A percentile compares a stretch with the other conserved stretches of the same genome.
Conservation (phyloP, 2,113 vertebrate genomes). For the Percopsis transmontana region DNA sequence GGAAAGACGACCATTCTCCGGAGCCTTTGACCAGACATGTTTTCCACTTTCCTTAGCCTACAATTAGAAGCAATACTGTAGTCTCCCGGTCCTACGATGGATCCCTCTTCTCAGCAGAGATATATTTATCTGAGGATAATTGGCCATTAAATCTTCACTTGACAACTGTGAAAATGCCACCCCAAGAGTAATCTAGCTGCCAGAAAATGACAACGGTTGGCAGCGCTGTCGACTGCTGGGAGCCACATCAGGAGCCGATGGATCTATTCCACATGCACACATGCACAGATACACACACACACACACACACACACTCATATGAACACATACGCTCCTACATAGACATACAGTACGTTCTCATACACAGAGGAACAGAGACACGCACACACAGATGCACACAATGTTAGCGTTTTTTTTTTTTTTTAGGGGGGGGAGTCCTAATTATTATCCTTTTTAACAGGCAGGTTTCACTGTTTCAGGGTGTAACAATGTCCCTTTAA, state of each 20-base stretch:
- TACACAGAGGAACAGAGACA: not conserved
- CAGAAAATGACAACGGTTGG: slow-evolving; percentile 78
- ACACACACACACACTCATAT: slow-evolving; percentile 28
- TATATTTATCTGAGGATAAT: slow-evolving; percentile 83
- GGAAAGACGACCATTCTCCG: slow-evolving; percentile 60
- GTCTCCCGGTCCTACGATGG: slow-evolving; percentile 64
- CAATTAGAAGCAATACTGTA: slow-evolving; percentile 72
- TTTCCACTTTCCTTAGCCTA: slow-evolving; percentile 72
- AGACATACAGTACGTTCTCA: slow-evolving; percentile 2
- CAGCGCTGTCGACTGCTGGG: slow-evolving; percentile 74
- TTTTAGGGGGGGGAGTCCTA: slow-evolving; percentile 46
- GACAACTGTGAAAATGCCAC: slow-evolving; percentile 82
- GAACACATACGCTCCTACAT: not conserved
- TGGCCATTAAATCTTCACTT: slow-evolving; percentile 81
- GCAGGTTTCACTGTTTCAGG: slow-evolving; percentile 45
- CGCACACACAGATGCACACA: not conserved
- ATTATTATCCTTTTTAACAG: slow-evolving; percentile 66
- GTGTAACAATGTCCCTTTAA: slow-evolving; percentile 54
- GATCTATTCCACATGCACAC: slow-evolving; percentile 65
- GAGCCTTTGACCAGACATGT: slow-evolving; percentile 74
- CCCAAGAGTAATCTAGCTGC: slow-evolving; percentile 79
- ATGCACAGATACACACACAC: slow-evolving; percentile 42
- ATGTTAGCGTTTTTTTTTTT: slow-evolving; percentile 65
- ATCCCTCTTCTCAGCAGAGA: slow-evolving; percentile 73
- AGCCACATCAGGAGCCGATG: slow-evolving; percentile 71